Evolutionary conservation across 2,113 vertebrate species (phyloP).

Genomic region (Oostethus manadensis): DNA sequence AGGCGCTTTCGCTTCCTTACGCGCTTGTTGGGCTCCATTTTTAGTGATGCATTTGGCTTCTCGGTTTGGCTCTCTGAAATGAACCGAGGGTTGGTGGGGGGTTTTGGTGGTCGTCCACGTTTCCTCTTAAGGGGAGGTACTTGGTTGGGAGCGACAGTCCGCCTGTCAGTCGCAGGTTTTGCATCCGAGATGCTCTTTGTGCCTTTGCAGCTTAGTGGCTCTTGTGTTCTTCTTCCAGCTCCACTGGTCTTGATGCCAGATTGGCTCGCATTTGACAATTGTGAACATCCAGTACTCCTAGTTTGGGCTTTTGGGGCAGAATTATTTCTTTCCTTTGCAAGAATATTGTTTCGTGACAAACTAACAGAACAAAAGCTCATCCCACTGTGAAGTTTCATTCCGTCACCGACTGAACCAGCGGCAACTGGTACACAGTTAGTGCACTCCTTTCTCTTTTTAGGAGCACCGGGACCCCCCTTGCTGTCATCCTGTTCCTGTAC

Average conservation of each 20-base stretch:
- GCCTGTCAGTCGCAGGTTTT: accelerated
- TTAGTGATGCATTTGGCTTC: neutral
- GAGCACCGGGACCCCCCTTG: neutral
- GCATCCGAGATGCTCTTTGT: neutral
- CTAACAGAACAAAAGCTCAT: conserved; percentile 32
- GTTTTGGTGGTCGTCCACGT: conserved; percentile 34
- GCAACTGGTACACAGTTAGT: neutral
- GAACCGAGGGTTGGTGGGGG: neutral
- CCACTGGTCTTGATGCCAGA: conserved; percentile 26
- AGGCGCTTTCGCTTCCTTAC: neutral
- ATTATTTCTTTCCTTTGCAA: conserved; percentile 22
- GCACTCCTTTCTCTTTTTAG: conserved; percentile 13
- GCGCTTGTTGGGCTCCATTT: neutral
- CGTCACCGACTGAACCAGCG: neutral
- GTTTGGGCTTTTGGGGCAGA: neutral
- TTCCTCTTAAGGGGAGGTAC: neutral
- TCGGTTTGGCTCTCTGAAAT: neutral
- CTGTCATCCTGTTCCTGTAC: neutral
- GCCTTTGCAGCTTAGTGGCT: neutral
- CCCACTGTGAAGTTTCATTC: neutral
- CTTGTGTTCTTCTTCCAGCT: conserved; percentile 8
- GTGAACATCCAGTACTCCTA: neutral
- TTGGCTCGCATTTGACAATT: neutral
- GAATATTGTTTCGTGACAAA: conserved; percentile 43
- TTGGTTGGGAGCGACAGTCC: neutral